Evolutionary conservation across 2,113 vertebrate species (phyloP).

Genomic region (Eretmochelys imbricata): DNA sequence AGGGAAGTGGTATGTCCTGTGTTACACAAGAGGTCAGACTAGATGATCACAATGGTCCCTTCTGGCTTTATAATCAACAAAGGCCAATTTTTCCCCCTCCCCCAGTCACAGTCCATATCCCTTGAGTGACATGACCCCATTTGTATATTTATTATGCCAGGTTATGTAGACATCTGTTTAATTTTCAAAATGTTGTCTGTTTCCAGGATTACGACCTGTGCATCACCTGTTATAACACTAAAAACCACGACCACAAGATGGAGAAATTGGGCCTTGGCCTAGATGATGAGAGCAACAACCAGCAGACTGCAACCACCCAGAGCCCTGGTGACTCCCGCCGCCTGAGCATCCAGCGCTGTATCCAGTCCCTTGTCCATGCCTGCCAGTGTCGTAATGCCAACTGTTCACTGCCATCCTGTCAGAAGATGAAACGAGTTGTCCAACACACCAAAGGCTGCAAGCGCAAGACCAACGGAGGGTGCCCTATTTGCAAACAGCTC

Average conservation of each 20-base stretch:
- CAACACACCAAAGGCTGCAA: slow-evolving; percentile 98
- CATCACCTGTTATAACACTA: slow-evolving; percentile 96
- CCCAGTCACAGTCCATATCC: slow-evolving; percentile 3
- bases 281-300: slow-evolving; percentile 94
- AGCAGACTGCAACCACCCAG: slow-evolving; percentile 90
- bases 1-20: neutral
- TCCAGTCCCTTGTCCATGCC: slow-evolving; percentile 96
- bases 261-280: slow-evolving; percentile 96
- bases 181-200: neutral
- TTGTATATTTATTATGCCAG: neutral
- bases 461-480: slow-evolving; percentile 96
- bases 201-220: slow-evolving; percentile 96
- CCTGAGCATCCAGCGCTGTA: slow-evolving; percentile 97
- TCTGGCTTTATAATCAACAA: neutral
- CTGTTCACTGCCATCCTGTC: slow-evolving; percentile 95
- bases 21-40: neutral
- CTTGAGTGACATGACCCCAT: neutral
- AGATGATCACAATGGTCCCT: neutral
- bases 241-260: slow-evolving; percentile 99
- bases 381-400: slow-evolving; percentile 99
- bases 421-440: slow-evolving; percentile 99
- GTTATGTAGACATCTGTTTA: neutral
- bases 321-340: slow-evolving; percentile 95
- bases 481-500: slow-evolving; percentile 98
- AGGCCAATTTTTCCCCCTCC: neutral